A percentile compares a stretch with the other conserved stretches of the same genome.
phyloP scores from a whole-genome alignment of 2,797 vertebrate species.

The Falco naumanni region DNA sequence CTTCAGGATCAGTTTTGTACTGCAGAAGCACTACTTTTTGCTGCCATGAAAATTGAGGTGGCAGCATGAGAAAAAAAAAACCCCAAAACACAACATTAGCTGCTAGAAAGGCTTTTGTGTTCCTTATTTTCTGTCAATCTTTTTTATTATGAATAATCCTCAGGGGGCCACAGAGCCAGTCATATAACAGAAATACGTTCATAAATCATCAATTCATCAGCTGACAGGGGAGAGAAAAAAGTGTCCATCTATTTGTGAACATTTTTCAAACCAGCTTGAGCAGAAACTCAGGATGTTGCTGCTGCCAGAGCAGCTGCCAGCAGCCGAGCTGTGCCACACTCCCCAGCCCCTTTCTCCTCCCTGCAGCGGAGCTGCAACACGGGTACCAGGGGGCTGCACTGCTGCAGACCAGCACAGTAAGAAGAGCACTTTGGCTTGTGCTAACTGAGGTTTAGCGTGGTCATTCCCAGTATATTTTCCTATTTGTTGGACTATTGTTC shows the following conservation, averaged over 20 bases:
- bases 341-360: background rate
- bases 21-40: background rate
- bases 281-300: background rate
- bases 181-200: background rate
- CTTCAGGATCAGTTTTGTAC: background rate
- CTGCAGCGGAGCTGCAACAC: too few species aligned
- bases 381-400: too few species aligned
- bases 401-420: background rate
- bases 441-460: too few species aligned
- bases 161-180: background rate
- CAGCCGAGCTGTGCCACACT: fast-evolving
- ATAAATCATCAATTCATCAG: background rate
- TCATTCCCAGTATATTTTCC: background rate
- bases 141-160: background rate
- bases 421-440: background rate
- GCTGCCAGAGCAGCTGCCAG: background rate
- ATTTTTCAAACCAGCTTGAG: background rate
- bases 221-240: background rate
- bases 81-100: background rate
- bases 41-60: background rate
- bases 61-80: background rate
- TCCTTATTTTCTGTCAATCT: background rate
- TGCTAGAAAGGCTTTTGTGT: background rate
- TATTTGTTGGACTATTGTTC: background rate
- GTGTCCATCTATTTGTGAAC: background rate